Percentiles rank a stretch among this genome's conserved stretches.
Conservation (phyloP, 2,113 vertebrate species). For the Sinocyclocheilus maitianheensis region DNA sequence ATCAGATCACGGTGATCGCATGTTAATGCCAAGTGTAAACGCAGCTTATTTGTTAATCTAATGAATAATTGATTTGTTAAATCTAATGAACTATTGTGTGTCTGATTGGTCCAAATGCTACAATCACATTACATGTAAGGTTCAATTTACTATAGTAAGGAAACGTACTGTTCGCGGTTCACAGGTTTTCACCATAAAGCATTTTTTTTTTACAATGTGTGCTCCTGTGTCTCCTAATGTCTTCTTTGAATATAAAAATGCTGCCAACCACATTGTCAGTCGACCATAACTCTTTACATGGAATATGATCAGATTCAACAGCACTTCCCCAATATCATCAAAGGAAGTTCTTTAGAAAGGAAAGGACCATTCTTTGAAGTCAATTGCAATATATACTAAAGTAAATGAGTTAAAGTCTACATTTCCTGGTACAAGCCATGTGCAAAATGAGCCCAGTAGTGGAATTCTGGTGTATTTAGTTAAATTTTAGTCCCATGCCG, state of each 20-base stretch:
- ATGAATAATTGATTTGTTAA: too few relatives aligned
- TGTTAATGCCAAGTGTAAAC: too few relatives aligned
- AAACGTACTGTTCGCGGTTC: not conserved
- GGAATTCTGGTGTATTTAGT: constrained; percentile 25
- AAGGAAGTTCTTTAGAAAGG: constrained; percentile 14
- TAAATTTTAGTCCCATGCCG: not conserved
- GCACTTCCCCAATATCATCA: not conserved
- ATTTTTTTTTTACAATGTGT: not conserved
- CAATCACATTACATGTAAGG: too few relatives aligned
- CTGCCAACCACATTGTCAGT: not conserved
- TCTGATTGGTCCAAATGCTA: too few relatives aligned
- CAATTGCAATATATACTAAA: not conserved
- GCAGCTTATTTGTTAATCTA: too few relatives aligned
- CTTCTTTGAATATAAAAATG: not conserved
- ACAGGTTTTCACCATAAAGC: not conserved
- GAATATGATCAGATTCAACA: constrained; percentile 11
- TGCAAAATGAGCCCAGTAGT: constrained; percentile 1
- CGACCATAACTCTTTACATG: not conserved
- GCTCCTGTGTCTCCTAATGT: not conserved
- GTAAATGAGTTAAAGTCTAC: not conserved
- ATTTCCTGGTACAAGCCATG: not conserved
- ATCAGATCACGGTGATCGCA: too few relatives aligned
- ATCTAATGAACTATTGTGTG: too few relatives aligned
- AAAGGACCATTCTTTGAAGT: constrained; percentile 19
- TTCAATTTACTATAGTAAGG: too few relatives aligned